Base-by-base conservation (phyloP, 2,888 invertebrate genomes). In the Gonocerus acuteangulatus region DNA sequence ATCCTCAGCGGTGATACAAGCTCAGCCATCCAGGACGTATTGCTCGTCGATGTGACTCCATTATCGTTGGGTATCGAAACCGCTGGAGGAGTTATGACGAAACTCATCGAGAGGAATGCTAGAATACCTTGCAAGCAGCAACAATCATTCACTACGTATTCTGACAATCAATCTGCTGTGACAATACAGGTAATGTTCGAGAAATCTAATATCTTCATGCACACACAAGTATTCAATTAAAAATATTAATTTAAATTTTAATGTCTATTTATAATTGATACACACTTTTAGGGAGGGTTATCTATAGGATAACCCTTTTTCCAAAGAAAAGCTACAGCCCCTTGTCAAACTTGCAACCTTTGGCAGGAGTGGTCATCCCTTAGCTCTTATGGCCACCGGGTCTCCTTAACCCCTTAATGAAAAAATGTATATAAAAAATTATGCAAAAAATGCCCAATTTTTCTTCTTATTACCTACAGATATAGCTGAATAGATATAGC, bases 161-260 rank as follows among this genome's bases (percentile, higher is more conserved):
- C 89, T 15, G 94, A 95, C 75, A 94, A 94, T 71, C 95, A 95
- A 72, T 86, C 89, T 18, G 89, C 88, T 42, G 92, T 93, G 0
- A 85, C 88, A 34, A 90, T 93, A 69, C 87, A 88, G 76, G 71
- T 71, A 39, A 42, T 2, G 2, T 15, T 19, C 16, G 23, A 16
- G 11, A 34, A 36, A 32, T 32, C 11, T 32, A 32, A 32, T 9
- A 32, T 32, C 11, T 32, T 11, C 32, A 6, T 32, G 32, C 11
- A 11, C 11, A 32, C 32, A 32, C 7, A 32, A 32, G 7, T 9
- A 32, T 32, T 9, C 32, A 32, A 6, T 32, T 32, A 6, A 9
- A 32, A 32, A 32, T 32, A 9, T 6, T 32, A 9, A 9, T 32
- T 6, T 32, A 9, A 32, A 9, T 32, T 9, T 32, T 32, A 32